Base-by-base conservation (phyloP, 2,113 vertebrate species). In the Dasyurus viverrinus region DNA sequence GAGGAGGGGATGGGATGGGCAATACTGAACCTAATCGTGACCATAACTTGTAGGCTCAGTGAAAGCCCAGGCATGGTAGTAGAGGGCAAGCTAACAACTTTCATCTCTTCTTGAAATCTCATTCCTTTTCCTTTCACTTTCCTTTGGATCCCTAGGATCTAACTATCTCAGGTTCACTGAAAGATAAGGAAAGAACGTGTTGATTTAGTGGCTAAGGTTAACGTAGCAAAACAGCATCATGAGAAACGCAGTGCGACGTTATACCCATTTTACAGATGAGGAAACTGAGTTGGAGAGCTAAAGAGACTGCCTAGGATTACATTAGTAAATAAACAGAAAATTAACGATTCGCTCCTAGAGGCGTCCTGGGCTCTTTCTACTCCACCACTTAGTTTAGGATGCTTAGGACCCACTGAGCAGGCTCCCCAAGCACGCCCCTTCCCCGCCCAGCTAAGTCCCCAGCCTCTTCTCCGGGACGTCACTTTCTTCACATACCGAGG, bases 41-140 rank as follows among this genome's bases (percentile, higher is more conserved):
- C 3, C 55, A 42, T 2, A 92, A 53, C 91, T 92, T 36, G 42
- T 54, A 60, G 47, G 19, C 89, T 89, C 5, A 76, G 60, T 76
- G 60, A 76, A 76, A 76, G 68, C 68, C 68, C 68, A 23, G 19
- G 6, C 42, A 42, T 84, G 57, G 23, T 94, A 92, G 89, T 90
- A 91, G 92, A 76, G 95, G 53, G 94, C 96, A 90, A 93, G 53
- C 46, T 89, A 68, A 93, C 68, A 68, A 92, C 68, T 42, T 76
- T 76, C 68, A 76, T 76, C 68, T 76, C 68, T 42, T 76, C 68
- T 76, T 42, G 16, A 76, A 76, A 76, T 76, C 36, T 76, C 68
- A 42, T 2, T 76, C 42, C 36, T 76, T 76, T n/a, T 76, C 68
- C 68, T 76, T 16, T 76, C 5, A 2, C n/a, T 84, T 23, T 84